Percentiles rank a stretch among this genome's conserved stretches.
Evolutionary conservation across 2,113 vertebrate genomes (phyloP).

Genomic region (Collichthys lucidus): DNA sequence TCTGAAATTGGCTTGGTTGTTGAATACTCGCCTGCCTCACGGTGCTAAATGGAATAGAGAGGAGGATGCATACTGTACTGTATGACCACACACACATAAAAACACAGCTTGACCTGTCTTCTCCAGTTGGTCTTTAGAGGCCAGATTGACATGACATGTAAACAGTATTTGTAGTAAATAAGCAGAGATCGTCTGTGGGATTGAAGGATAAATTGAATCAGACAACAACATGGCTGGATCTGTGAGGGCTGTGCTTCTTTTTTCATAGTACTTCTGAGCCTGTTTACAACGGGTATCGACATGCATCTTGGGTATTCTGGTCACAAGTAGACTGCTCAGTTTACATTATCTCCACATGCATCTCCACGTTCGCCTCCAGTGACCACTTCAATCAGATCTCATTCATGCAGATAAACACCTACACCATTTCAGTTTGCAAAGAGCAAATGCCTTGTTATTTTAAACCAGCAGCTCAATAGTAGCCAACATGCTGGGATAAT

Average conservation of each 20-base stretch:
- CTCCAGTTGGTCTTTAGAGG: conserved; percentile 25
- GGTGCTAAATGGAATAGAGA: conserved; percentile 16
- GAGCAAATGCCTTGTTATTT: no score
- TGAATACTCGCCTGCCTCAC: conserved; percentile 44
- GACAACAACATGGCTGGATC: background rate
- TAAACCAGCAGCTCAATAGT: no score
- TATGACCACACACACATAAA: conserved; percentile 17
- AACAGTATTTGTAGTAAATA: conserved; percentile 2
- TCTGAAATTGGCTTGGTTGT: conserved; percentile 55
- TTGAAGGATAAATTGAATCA: background rate
- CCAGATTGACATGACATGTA: conserved; percentile 19
- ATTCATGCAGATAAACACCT: no score
- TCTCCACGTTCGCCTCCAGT: no score
- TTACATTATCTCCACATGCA: no score
- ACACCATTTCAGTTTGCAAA: no score
- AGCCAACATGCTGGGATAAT: no score
- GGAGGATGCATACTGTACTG: conserved; percentile 9
- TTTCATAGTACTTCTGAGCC: background rate
- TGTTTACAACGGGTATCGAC: no score
- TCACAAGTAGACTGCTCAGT: no score
- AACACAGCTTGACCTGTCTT: conserved; percentile 15
- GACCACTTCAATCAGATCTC: no score
- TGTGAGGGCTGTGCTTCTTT: background rate
- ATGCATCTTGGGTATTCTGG: no score
- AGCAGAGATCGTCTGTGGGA: background rate